Evolutionary conservation across 2,888 invertebrate species (phyloP).

Genomic region (Sericinus montela): DNA sequence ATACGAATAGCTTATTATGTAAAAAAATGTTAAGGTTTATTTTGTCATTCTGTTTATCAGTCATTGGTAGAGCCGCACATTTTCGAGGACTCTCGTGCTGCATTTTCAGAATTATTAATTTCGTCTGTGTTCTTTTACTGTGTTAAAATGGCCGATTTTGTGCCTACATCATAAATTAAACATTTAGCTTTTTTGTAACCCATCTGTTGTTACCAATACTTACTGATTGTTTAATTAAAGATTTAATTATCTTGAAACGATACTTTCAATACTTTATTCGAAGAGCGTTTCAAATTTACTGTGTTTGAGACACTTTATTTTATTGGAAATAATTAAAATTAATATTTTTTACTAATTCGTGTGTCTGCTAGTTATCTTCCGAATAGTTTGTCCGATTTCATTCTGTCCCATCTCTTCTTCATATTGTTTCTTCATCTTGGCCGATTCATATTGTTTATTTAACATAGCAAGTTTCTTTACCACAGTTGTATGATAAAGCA

Average conservation of each 20-base stretch:
- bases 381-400: too few species aligned
- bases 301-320: not conserved
- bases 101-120: slow-evolving; percentile 78
- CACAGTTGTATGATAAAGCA: too few species aligned
- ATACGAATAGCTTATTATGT: slow-evolving; percentile 30
- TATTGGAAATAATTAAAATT: slow-evolving; percentile 3
- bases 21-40: too few species aligned
- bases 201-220: slow-evolving; percentile 49
- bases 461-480: too few species aligned
- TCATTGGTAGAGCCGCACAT: slow-evolving; percentile 47
- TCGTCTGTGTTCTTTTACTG: slow-evolving; percentile 65
- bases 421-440: too few species aligned
- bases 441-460: too few species aligned
- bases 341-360: too few species aligned
- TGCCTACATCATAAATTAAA: slow-evolving; percentile 68
- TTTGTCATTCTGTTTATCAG: slow-evolving; percentile 50
- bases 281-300: not conserved
- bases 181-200: slow-evolving; percentile 48
- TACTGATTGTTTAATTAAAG: slow-evolving; percentile 39
- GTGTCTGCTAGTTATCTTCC: too few species aligned
- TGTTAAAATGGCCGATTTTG: slow-evolving; percentile 68
- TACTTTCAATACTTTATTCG: not conserved
- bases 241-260: slow-evolving; percentile 10
- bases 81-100: slow-evolving; percentile 52
- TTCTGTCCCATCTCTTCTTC: too few species aligned